Base-by-base conservation (phyloP, 2,888 invertebrate species). In the Spicauda simplicius region DNA sequence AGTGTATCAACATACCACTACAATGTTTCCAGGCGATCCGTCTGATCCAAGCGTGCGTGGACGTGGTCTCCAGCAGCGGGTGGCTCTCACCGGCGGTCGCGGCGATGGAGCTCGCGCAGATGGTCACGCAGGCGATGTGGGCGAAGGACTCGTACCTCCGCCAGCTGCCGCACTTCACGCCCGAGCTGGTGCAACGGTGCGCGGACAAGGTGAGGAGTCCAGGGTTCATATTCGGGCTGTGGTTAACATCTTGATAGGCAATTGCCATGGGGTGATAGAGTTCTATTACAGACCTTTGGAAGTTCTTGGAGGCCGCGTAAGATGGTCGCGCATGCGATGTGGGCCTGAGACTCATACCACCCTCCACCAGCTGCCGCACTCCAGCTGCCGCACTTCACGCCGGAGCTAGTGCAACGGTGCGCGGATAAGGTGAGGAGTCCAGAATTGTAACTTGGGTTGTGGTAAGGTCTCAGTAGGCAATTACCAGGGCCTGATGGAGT, bases 61-160 rank as follows among this genome's bases (percentile, higher is more conserved):
- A 98, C 87, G 98, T 98, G 57, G 92, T 93, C 0, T 98, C 77
- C 95, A 98, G 98, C 55, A 99, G 99, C 79, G 99, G 99, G 41
- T 99, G 99, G 99, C 94, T 99, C 60, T 96, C 98, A 0, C 99
- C 99, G 0, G 99, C 99, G 4, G 97, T 99, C 52, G 98, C 99
- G 18, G 99, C 99, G 78, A 99, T 99, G 99, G 99, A 99, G 90
- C 94, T 99, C 79, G 98, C 99, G 0, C 99, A 99, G 93, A 99
- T 99, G 99, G 97, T 98, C 2, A 99, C 99, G 0, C 99, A 99
- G 90, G 99, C 99, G 11, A 99, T 99, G 99, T 99, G 99, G 99
- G 98, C 97, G 80, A 99, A 99, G 88, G 99, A 99, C 91, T 98
- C 98, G 0, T 99, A 99, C 83, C 94, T 99, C 71, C 97, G 99